phyloP scores from a whole-genome alignment of 2,888 invertebrate species.

The Elegia similella region DNA sequence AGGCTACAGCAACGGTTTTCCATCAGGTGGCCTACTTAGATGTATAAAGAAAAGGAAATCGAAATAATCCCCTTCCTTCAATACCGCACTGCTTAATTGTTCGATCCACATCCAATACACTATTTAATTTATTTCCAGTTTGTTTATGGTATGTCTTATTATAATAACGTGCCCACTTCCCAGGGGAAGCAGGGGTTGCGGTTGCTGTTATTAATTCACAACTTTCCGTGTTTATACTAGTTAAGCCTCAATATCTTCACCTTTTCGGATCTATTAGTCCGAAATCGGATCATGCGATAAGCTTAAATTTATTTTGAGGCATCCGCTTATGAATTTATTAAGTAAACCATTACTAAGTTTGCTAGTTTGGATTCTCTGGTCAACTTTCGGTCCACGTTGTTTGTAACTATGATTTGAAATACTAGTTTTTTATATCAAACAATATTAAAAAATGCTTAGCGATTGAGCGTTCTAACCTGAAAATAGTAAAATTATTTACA shows the following conservation, averaged over 20 bases:
- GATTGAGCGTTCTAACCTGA: no score
- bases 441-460: no score
- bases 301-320: constrained; percentile 13
- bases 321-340: constrained; percentile 27
- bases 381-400: not conserved
- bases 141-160: constrained; percentile 46
- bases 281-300: constrained; percentile 29
- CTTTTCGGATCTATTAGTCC: constrained; percentile 38
- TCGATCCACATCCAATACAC: no score
- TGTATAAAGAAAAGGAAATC: no score
- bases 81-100: no score
- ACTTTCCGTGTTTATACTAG: constrained; percentile 52
- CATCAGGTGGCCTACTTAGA: no score
- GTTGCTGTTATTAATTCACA: constrained; percentile 66
- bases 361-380: not conserved
- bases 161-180: constrained; percentile 60
- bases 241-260: constrained; percentile 53
- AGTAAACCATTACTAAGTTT: constrained; percentile 13
- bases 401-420: not conserved
- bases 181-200: constrained; percentile 56
- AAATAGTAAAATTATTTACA: no score
- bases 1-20: no score
- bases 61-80: no score
- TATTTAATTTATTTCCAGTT: constrained; percentile 19
- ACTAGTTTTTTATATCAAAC: not conserved